A percentile compares a stretch with the other conserved stretches of the same genome.
phyloP scores from a whole-genome alignment of 2,113 vertebrate genomes.

The Balaeniceps rex region DNA sequence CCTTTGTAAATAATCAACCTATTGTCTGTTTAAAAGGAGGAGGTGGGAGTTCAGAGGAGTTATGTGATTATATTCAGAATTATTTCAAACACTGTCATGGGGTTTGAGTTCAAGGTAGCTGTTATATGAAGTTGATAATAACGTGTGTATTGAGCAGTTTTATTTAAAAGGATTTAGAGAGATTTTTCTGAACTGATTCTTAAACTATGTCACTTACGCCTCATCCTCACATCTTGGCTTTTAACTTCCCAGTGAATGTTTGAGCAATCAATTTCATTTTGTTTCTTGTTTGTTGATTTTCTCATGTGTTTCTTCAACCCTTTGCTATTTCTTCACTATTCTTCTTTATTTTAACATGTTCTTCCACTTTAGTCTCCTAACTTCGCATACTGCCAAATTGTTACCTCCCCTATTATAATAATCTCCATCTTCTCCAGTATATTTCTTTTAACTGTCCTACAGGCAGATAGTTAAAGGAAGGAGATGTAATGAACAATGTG shows the following conservation, averaged over 20 bases:
- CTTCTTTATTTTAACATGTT: not conserved
- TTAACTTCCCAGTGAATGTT: not conserved
- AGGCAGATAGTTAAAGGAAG: not conserved
- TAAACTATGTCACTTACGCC: not conserved
- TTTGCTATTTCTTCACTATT: not conserved
- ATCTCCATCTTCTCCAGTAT: not conserved
- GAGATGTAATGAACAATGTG: not conserved
- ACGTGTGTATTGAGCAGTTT: not conserved
- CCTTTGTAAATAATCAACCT: not conserved
- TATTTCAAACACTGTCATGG: not conserved
- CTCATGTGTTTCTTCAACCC: not conserved
- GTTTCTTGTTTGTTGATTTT: not conserved
- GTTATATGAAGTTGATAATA: not conserved
- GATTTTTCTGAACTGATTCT: not conserved
- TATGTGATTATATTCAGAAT: not conserved
- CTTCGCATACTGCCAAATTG: not conserved
- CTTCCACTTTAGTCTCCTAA: not conserved
- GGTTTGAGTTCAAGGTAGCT: conserved; percentile 1
- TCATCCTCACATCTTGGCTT: not conserved
- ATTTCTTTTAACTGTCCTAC: not conserved
- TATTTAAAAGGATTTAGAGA: not conserved
- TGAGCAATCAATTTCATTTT: not conserved
- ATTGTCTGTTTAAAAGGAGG: not conserved
- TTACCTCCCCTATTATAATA: not conserved
- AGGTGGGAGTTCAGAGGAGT: not conserved